These are phyloP conservation scores for Tychaedon coryphoeus DNA, from an alignment of 2,113 vertebrate genomes.

Conservation along the genomic window DNA sequence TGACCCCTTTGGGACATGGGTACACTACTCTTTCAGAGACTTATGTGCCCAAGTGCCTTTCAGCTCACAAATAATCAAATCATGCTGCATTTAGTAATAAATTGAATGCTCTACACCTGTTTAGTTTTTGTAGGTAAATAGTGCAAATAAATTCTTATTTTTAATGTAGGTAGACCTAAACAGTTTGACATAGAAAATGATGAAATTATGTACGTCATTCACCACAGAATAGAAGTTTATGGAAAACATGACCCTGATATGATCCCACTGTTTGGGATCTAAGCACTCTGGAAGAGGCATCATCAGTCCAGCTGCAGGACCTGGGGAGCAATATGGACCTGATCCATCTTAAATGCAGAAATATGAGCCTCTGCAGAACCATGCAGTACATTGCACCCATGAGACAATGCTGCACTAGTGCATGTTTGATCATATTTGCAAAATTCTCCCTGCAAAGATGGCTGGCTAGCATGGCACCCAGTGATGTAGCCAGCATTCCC, in stretches of 20 bases:
- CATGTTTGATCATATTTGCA: neutral
- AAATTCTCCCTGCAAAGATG: neutral
- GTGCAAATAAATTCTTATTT: neutral
- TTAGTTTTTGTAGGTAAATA: neutral
- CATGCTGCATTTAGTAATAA: neutral
- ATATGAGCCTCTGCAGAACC: neutral
- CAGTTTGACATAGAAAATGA: neutral
- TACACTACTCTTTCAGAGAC: neutral
- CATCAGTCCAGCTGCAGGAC: neutral
- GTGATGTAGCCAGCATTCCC: fast-evolving
- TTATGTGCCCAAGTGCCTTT: neutral
- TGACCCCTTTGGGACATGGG: neutral
- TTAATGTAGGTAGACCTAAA: neutral
- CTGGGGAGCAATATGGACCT: neutral
- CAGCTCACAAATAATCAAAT: neutral
- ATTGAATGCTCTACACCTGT: neutral
- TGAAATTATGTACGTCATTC: neutral
- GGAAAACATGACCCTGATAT: neutral
- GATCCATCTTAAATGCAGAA: neutral
- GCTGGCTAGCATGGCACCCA: too few species aligned
- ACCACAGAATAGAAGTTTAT: neutral
- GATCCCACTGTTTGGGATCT: neutral
- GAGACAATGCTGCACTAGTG: neutral
- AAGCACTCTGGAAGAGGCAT: neutral
- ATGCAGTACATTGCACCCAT: neutral